Percentiles rank a stretch among this genome's conserved stretches.
Conservation (phyloP, 2,113 vertebrate genomes). For the Xiphophorus couchianus region DNA sequence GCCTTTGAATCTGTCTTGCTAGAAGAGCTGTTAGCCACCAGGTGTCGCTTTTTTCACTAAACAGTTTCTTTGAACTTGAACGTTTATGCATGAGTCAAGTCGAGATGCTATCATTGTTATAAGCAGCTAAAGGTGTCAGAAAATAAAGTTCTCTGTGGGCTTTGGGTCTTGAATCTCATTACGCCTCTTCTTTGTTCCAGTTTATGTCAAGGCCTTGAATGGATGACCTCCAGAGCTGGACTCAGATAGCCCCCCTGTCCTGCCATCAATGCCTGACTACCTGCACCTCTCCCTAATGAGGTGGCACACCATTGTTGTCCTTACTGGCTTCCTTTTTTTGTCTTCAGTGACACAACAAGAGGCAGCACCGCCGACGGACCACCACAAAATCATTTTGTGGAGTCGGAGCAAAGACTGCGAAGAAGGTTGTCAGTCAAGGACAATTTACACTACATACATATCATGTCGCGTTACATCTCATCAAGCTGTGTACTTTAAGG, state of each 20-base stretch:
- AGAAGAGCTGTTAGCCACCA: conserved; percentile 24
- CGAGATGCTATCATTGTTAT: neutral
- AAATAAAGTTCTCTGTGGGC: neutral
- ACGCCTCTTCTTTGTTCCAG: conserved; percentile 66
- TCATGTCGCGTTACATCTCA: conserved; percentile 38
- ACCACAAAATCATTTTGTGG: neutral
- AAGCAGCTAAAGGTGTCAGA: neutral
- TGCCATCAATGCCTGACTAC: conserved; percentile 36
- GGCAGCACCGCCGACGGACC: neutral
- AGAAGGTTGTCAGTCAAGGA: neutral
- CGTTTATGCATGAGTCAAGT: neutral
- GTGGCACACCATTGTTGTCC: conserved; percentile 43
- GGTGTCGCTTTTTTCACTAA: conserved; percentile 26
- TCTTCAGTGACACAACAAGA: conserved; percentile 12
- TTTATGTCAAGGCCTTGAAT: conserved; percentile 97
- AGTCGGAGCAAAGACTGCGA: neutral
- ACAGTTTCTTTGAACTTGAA: neutral
- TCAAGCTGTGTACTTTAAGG: conserved; percentile 5
- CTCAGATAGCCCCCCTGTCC: conserved; percentile 72
- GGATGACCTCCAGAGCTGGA: conserved; percentile 88
- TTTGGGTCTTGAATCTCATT: neutral
- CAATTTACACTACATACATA: conserved; percentile 39
- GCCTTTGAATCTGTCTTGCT: too few species aligned
- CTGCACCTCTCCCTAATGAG: conserved; percentile 32
- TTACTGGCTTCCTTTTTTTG: conserved; percentile 8